A percentile compares a stretch with the other conserved stretches of the same genome.
These are phyloP conservation scores for Daktulosphaira vitifoliae DNA, from an alignment of 1,140 invertebrate genomes.

Conservation along the genomic window DNA sequence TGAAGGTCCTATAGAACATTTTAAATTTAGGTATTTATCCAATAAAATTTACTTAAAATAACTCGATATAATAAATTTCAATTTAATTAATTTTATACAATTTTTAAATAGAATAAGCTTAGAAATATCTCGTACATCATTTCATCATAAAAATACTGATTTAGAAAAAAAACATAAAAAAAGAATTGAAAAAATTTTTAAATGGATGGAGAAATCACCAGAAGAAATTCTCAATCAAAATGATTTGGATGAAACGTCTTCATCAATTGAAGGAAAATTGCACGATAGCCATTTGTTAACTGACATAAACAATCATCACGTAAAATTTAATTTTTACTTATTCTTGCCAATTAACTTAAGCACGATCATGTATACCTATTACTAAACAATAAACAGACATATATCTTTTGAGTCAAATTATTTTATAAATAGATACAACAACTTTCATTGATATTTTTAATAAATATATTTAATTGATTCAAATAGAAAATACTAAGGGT, in stretches of 20 bases:
- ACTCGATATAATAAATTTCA: too few relatives aligned
- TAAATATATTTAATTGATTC: too few relatives aligned
- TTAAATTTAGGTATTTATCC: slow-evolving; percentile 17
- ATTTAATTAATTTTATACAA: too few relatives aligned
- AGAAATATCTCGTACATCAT: slow-evolving; percentile 31
- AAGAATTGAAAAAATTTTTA: slow-evolving; percentile 12
- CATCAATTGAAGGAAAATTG: slow-evolving; percentile 27
- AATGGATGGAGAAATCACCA: slow-evolving; percentile 14
- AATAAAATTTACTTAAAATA: too few relatives aligned
- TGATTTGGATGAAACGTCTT: slow-evolving; percentile 26
- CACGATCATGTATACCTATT: too few relatives aligned
- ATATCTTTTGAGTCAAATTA: too few relatives aligned
- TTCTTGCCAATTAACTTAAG: too few relatives aligned
- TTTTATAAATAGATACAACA: too few relatives aligned
- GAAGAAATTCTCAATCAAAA: slow-evolving; percentile 24
- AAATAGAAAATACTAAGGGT: too few relatives aligned
- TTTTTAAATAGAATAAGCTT: slow-evolving; percentile 4
- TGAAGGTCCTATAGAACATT: slow-evolving; percentile 24
- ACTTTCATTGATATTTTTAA: too few relatives aligned
- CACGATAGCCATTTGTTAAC: slow-evolving; percentile 14
- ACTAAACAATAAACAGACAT: too few relatives aligned
- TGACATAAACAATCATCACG: background rate
- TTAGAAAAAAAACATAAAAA: slow-evolving; percentile 26
- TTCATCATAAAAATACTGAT: slow-evolving; percentile 24
- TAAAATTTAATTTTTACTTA: background rate